Percentiles rank a stretch among this genome's conserved stretches.
phyloP scores from a whole-genome alignment of 2,797 vertebrate genomes.

The Clarias laeviceps region DNA sequence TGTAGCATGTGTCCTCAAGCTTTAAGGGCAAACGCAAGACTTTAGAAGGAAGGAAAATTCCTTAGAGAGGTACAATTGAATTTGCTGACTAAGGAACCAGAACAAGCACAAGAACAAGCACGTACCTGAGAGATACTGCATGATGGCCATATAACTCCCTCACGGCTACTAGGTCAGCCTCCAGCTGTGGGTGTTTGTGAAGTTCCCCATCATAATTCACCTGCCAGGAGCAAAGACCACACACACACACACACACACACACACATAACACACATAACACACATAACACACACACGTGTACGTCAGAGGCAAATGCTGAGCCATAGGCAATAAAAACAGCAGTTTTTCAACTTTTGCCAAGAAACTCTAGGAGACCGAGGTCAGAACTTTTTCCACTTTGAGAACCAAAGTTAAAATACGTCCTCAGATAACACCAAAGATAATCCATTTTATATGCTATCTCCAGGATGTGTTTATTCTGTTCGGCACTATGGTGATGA shows the following conservation, averaged over 20 bases:
- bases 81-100: neutral
- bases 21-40: neutral
- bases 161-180: constrained; percentile 85
- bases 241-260: constrained; percentile 28
- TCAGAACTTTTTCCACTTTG: constrained; percentile 12
- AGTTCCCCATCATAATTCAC: constrained; percentile 87
- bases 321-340: constrained; percentile 16
- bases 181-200: constrained; percentile 85
- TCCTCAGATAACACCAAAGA: constrained; percentile 15
- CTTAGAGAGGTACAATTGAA: neutral
- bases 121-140: constrained; percentile 91
- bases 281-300: constrained; percentile 35
- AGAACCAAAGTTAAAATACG: constrained; percentile 12
- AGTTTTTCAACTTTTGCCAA: constrained; percentile 10
- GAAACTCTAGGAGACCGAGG: constrained; percentile 20
- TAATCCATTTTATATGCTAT: constrained; percentile 18
- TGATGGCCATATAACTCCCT: constrained; percentile 85
- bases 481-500: constrained; percentile 19
- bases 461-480: constrained; percentile 27
- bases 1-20: neutral
- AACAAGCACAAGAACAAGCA: constrained; percentile 14
- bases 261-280: constrained; percentile 29
- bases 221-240: constrained; percentile 59
- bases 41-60: neutral
- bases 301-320: constrained; percentile 21